Evolutionary conservation across 2,888 invertebrate genomes (phyloP), one percentile per base, ranked within the genome.

Genomic region (Thyatira batis): DNA sequence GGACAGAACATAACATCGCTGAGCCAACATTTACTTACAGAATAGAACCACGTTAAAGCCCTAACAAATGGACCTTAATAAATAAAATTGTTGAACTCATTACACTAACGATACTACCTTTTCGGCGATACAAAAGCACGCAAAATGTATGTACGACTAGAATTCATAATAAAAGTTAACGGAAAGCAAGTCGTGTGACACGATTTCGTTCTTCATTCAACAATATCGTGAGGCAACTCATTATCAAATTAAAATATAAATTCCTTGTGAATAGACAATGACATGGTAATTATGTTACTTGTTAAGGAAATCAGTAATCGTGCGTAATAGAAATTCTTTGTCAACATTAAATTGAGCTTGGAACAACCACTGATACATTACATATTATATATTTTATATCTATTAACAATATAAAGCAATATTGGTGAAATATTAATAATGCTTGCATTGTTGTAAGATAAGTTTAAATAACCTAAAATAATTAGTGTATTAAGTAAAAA

Each of bases 131-230:
- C 39, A 39, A 39, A 27, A 46, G 46, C 48, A 48, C 11, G 48
- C 48, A 20, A 48, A 48, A 27, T 48, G 48, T 6, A 48, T 17
- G 48, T 27, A 27, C 27, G 48, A 8, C 17, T 27, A 2, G 6
- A 17, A 39, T 13, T 17, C 39, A 48, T 23, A 17, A 27, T 25
- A 23, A 25, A n/a, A 27, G 27, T 27, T 48, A 48, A 27, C 48
- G 48, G 48, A 17, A 27, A 27, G 17, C 13, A 48, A 17, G 20
- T 48, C 48, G 48, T 48, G 48, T 28, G 9, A 17, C 48, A 48
- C 48, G 48, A 27, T 48, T 20, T 28, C 17, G 4, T 45, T 48
- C n/a, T 39, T 39, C 39, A 17, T 39, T 39, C 39, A 17, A 39
- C 39, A 8, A 17, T 39, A n/a, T 17, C 39, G 39, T 39, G 39